Evolutionary conservation across 1,140 invertebrate species (phyloP).

Genomic region (Drosophila arizonae): DNA sequence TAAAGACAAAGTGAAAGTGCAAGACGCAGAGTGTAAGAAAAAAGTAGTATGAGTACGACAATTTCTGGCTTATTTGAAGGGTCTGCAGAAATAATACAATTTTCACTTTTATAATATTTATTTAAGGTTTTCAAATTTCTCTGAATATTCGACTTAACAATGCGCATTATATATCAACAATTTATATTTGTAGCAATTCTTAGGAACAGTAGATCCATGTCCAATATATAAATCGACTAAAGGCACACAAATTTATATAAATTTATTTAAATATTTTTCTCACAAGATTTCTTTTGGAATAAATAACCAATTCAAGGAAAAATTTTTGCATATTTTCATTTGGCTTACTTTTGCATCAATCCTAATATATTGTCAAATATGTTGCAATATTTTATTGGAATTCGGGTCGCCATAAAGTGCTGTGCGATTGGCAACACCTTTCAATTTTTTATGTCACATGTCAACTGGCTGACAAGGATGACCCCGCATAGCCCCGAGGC

Average conservation of each 20-base stretch:
- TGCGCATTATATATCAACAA: too few relatives aligned
- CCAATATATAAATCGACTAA: too few relatives aligned
- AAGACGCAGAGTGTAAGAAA: too few relatives aligned
- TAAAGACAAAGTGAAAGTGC: background rate
- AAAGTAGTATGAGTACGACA: background rate
- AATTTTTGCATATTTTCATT: conserved; percentile 4
- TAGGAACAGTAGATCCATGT: too few relatives aligned
- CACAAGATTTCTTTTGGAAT: background rate
- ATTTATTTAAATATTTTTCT: too few relatives aligned
- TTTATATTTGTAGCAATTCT: too few relatives aligned
- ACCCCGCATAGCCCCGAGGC: conserved; percentile 44
- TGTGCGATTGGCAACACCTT: conserved; percentile 17
- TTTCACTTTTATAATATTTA: too few relatives aligned
- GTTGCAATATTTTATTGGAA: conserved; percentile 39
- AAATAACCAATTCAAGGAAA: background rate
- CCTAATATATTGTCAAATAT: conserved; percentile 30
- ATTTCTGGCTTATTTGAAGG: background rate
- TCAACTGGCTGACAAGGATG: conserved; percentile 71
- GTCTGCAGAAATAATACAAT: too few relatives aligned
- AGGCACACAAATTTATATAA: too few relatives aligned
- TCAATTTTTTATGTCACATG: conserved; percentile 79
- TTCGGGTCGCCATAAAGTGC: conserved; percentile 18
- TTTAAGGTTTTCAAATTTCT: too few relatives aligned
- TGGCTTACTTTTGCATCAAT: background rate
- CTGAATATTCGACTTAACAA: too few relatives aligned